Evolutionary conservation across 2,888 invertebrate genomes (phyloP), one percentile per base, ranked within the genome.

Genomic region (Cerastis rubricosa): DNA sequence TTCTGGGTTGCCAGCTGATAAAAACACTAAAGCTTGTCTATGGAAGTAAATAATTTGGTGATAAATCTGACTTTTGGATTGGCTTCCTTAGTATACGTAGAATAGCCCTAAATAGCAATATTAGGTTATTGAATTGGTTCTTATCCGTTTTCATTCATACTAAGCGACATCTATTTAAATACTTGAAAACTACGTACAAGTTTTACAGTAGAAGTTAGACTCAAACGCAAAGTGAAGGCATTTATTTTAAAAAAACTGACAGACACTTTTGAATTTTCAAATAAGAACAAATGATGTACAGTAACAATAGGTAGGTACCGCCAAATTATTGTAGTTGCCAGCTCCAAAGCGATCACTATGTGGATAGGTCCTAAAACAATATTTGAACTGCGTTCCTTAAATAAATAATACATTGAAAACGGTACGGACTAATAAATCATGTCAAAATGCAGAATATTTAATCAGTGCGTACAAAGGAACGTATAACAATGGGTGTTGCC

Each of bases 391-490:
- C 63, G 63, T 63, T 22, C 40, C 63, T 43, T 25, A 57, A 17
- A 47, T 47, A 59, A 40, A 57, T 59, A 51, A 76, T 51, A 51
- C 8, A 11, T 5, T 72, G 35, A 59, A 71, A 61, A 78, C 66
- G n/a, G 14, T 14, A 17, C 57, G n/a, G 40, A 63, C 57, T 67
- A 66, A 81, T 77, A 72, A 74, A 81, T 78, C 74, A 78, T 61
- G 64, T 49, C 64, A 57, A n/a, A 78, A 71, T 71, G 54, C 61
- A 71, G 47, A 78, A 68, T 29, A 72, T 81, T 78, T 81, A 81
- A 81, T 82, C 78, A 68, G 61, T 59, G 86, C 67, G 64, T 73
- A 86, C 84, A 85, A 85, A 78, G 74, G 80, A 71, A 64, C 45
- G 65, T 61, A 25, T 40, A 68, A 82, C 82, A 82, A 82, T 82